Conservation (phyloP, 2,888 invertebrate genomes). For the Koerneria pararmatus region DNA sequence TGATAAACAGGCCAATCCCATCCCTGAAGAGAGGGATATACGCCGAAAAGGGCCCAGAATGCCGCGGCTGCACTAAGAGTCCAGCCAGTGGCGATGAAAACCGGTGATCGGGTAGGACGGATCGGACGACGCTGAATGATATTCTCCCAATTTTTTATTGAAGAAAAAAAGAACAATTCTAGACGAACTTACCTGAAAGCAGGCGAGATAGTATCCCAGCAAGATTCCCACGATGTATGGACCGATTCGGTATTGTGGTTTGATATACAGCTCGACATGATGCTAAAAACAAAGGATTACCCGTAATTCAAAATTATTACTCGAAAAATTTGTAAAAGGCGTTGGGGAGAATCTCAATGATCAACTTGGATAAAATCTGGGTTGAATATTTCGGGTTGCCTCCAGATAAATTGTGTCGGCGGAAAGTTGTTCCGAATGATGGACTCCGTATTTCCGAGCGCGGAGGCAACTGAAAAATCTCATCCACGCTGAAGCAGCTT, state of each 20-base stretch:
- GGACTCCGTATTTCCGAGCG: constrained; percentile 41
- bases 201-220: constrained; percentile 54
- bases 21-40: constrained; percentile 57
- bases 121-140: constrained; percentile 17
- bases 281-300: constrained; percentile 33
- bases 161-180: not conserved
- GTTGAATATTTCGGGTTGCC: constrained; percentile 58
- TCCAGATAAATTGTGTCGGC: constrained; percentile 58
- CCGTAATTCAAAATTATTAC: not conserved
- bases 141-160: not conserved
- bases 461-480: constrained; percentile 32
- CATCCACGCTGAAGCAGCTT: too few relatives aligned
- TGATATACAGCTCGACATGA: constrained; percentile 57
- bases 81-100: constrained; percentile 46
- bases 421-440: constrained; percentile 57
- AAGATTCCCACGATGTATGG: constrained; percentile 56
- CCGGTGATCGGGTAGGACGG: constrained; percentile 26
- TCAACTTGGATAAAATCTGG: constrained; percentile 52
- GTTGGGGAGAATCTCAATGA: not conserved
- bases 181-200: constrained; percentile 29
- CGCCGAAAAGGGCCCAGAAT: constrained; percentile 53
- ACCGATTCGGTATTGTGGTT: constrained; percentile 53
- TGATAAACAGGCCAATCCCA: constrained; percentile 58
- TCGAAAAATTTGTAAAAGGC: not conserved
- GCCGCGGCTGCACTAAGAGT: constrained; percentile 31